Evolutionary conservation across 1,140 invertebrate genomes (phyloP), one percentile per base, ranked within the genome.

Genomic region (Drosophila arawakana): DNA sequence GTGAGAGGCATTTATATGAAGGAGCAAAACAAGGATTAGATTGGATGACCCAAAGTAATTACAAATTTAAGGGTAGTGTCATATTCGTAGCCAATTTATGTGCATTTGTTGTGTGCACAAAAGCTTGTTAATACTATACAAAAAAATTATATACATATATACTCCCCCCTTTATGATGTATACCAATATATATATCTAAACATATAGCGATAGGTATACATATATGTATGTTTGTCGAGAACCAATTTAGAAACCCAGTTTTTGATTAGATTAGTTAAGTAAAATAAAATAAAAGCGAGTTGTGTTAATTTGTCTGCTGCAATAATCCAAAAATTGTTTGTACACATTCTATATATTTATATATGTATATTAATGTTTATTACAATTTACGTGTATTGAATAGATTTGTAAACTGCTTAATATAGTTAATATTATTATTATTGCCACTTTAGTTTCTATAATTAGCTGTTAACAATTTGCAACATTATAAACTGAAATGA

Each of bases 321-420:
- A 68, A 46, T 68, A 46, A 66, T 67, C 62, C 47, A 21, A 62
- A 74, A 6, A 72, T 55, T 73, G 68, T 77, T 84, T 80, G 46
- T 77, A 67, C 60, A 62, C 68, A 67, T 54, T 35, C 11, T 67
- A n/a, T 59, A 74, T 81, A 76, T 68, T 65, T 49, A 70, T 52
- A 43, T 66, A 71, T 82, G 67, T 70, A 80, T 72, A 43, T 57
- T 68, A 58, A 78, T 41, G n/a, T 10, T 47, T 34, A 66, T 66
- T 65, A 55, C 54, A 62, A 43, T 44, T 68, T 18, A 54, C 67
- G 74, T 81, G 66, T 71, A 88, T 86, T 82, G 43, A 69, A 82
- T 88, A 86, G 82, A 77, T 82, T 65, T 72, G 54, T 76, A 73
- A 79, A 50, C 67, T 77, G 79, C 83, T 81, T 74, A 41, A 35